Evolutionary conservation across 2,888 invertebrate species (phyloP), one percentile per base, ranked within the genome.

Genomic region (Trilocha varians): DNA sequence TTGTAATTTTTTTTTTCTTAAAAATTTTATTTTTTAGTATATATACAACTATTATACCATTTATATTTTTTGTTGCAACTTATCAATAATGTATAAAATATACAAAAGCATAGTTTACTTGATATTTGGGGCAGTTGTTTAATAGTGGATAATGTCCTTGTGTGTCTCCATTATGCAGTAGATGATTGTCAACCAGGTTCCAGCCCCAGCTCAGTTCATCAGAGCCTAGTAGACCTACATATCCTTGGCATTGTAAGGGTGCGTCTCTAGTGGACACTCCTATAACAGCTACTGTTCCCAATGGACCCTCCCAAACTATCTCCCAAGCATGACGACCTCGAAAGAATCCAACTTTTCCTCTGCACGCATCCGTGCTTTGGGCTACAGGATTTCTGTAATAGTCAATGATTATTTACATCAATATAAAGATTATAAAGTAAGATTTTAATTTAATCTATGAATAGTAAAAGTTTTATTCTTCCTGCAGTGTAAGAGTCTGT

Each of bases 121-220:
- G 97, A 88, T 99, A 99, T 87, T 97, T 98, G 40, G 98, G 97
- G 55, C 97, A 96, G 87, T 99, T 99, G 79, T 95, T 98, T 48
- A 97, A 87, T 48, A 95, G 84, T 34, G 98, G 98, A 87, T 96
- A 98, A 70, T 93, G 95, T 50, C 97, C 97, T 80, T 96, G 95
- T 51, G 93, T 93, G 78, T 97, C 95, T 41, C 98, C 98, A 87
- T 98, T 97, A 75, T 99, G 98, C 59, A 98, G 87, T 55, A 99
- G 89, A 83, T 95, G 93, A 87, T 98, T 99, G 84, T 99, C 98
- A 39, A 99, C 98, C 59, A 99, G 88, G 88, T 99, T 99, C 99
- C 99, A 99, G 11, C 99, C 99, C 99, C 99, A 99, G 65, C 97
- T 98, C 74, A 98, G 94, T 71, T 97, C 96, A 84, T 99, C 97